Evolutionary conservation across 1,140 invertebrate genomes (phyloP).

Genomic region (Temnothorax curvispinosus): DNA sequence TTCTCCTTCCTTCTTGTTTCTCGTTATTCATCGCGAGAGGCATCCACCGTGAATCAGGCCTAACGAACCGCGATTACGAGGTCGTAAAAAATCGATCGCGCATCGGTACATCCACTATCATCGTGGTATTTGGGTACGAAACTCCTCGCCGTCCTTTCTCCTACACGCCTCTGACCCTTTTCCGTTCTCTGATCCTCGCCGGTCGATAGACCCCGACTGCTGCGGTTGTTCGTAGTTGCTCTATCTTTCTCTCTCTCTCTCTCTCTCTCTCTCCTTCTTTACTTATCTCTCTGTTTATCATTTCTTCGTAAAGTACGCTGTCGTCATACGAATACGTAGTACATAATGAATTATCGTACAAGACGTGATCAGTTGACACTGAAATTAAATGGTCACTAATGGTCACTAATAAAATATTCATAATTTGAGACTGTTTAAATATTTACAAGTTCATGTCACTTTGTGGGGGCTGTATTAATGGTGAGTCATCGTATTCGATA

Average conservation of each 20-base stretch:
- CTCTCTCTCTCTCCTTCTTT: neutral
- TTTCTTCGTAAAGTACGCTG: neutral
- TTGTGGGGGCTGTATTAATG: neutral
- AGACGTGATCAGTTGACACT: neutral
- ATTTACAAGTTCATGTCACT: neutral
- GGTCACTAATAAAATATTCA: neutral
- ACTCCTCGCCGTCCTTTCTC: slow-evolving; percentile 47
- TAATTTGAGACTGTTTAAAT: neutral
- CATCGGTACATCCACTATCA: slow-evolving; percentile 20
- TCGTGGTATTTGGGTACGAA: slow-evolving; percentile 41
- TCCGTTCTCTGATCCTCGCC: slow-evolving; percentile 65
- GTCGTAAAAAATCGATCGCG: slow-evolving; percentile 41
- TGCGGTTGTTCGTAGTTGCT: slow-evolving; percentile 7
- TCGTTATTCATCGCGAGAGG: neutral
- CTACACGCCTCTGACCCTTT: slow-evolving; percentile 67
- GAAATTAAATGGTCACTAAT: neutral
- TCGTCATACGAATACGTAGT: neutral
- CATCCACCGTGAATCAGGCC: slow-evolving; percentile 9
- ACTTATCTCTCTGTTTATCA: neutral
- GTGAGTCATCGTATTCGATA: neutral
- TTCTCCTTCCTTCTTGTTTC: neutral
- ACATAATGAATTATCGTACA: neutral
- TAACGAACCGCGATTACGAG: slow-evolving; percentile 36
- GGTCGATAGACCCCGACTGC: slow-evolving; percentile 70
- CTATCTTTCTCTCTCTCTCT: neutral